Evolutionary conservation across 2,888 invertebrate genomes (phyloP).

Genomic region (Rhagonycha fulva): DNA sequence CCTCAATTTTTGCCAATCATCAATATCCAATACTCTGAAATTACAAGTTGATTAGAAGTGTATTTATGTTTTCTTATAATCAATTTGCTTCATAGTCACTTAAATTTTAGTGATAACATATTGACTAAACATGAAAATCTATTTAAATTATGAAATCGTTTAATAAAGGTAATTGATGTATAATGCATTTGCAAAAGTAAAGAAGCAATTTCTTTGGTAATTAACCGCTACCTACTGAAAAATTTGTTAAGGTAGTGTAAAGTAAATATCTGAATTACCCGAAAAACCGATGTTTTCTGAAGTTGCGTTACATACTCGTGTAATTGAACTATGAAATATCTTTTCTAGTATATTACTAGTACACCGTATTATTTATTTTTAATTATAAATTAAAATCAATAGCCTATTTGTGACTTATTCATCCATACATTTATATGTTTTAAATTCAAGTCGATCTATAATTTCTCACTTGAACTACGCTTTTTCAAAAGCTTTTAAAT

Average conservation of each 20-base stretch:
- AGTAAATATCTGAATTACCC: background rate
- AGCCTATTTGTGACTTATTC: background rate
- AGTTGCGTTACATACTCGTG: background rate
- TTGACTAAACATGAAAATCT: background rate
- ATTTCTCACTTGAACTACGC: background rate
- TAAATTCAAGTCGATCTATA: background rate
- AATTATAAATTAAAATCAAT: background rate
- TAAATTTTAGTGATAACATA: background rate
- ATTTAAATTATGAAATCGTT: background rate
- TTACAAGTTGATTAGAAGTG: slow-evolving; percentile 6
- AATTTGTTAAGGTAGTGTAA: background rate
- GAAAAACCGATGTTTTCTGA: background rate
- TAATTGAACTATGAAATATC: too few species aligned
- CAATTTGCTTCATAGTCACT: background rate
- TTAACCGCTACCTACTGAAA: background rate
- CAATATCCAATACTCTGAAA: slow-evolving; percentile 71
- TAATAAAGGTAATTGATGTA: background rate
- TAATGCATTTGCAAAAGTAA: too few species aligned
- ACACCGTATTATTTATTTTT: too few species aligned
- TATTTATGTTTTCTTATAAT: background rate
- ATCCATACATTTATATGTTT: background rate
- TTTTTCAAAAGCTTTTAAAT: background rate
- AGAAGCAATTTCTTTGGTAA: background rate
- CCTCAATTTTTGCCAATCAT: slow-evolving; percentile 64
- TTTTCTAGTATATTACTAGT: too few species aligned